These are phyloP conservation scores for Acrobasis repandana DNA, from an alignment of 2,888 invertebrate genomes.

Conservation along the genomic window DNA sequence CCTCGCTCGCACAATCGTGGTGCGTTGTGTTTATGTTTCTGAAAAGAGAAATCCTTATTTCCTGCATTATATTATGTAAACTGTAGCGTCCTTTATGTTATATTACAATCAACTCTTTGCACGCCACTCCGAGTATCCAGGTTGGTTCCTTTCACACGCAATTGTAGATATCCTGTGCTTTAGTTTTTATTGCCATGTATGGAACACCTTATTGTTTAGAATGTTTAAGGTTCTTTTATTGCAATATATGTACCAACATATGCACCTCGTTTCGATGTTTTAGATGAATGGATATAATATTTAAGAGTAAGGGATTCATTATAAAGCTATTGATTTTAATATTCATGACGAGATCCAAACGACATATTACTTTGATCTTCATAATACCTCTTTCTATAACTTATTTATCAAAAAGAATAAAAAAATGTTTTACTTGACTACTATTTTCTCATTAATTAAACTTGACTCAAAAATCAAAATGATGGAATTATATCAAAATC, in stretches of 20 bases:
- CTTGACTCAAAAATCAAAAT: not conserved
- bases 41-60: conserved; percentile 75
- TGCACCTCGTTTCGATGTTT: conserved; percentile 46
- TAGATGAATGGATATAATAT: conserved; percentile 35
- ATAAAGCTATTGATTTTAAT: not conserved
- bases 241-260: conserved; percentile 37
- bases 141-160: conserved; percentile 44
- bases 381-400: not conserved
- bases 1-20: conserved; percentile 84
- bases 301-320: not conserved
- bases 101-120: conserved; percentile 53
- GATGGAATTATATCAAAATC: not conserved
- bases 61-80: conserved; percentile 47
- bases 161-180: conserved; percentile 57
- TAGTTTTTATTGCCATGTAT: conserved; percentile 37
- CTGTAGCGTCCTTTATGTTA: conserved; percentile 52
- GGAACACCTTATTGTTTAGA: conserved; percentile 36
- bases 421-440: not conserved
- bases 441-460: not conserved
- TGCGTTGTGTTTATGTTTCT: conserved; percentile 83
- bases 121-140: conserved; percentile 47
- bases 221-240: not conserved
- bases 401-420: not conserved
- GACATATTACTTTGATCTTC: not conserved
- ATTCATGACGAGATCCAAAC: not conserved